Percentiles rank a stretch among this genome's conserved stretches.
Evolutionary conservation across 2,113 vertebrate species (phyloP).

Genomic region (Mellivora capensis): DNA sequence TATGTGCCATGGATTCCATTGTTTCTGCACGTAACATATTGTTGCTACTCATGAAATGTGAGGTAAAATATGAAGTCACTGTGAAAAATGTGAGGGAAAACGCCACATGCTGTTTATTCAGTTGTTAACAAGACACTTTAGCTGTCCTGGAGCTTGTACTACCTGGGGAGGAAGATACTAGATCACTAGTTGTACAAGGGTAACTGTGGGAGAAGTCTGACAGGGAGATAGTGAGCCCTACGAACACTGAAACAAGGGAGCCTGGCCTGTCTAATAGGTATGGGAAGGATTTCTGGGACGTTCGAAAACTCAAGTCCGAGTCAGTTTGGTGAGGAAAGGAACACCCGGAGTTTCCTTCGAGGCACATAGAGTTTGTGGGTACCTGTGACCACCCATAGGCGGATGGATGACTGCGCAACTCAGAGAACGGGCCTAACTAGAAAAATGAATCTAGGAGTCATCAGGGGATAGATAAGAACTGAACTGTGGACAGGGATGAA

Average conservation of each 20-base stretch:
- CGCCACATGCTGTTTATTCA: not conserved
- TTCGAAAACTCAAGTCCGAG: not conserved
- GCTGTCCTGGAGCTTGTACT: not conserved
- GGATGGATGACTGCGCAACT: not conserved
- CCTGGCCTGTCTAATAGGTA: not conserved
- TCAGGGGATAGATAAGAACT: not conserved
- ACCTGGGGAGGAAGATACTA: not conserved
- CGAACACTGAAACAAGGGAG: not conserved
- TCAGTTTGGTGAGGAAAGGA: not conserved
- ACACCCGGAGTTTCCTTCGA: not conserved
- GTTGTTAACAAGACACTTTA: not conserved
- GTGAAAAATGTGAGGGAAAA: not conserved
- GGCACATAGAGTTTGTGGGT: not conserved
- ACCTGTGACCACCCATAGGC: not conserved
- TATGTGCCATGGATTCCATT: not conserved
- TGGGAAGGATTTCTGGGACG: not conserved
- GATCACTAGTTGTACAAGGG: not conserved
- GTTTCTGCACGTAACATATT: not conserved
- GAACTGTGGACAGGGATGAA: not conserved
- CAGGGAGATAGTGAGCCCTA: not conserved
- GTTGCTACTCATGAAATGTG: not conserved
- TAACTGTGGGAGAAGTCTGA: not conserved
- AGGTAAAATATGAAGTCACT: not conserved
- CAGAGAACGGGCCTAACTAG: not conserved
- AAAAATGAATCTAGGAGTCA: not conserved